These are phyloP conservation scores for Petaurus breviceps DNA, from an alignment of 2,113 vertebrate species.

Conservation along the genomic window DNA sequence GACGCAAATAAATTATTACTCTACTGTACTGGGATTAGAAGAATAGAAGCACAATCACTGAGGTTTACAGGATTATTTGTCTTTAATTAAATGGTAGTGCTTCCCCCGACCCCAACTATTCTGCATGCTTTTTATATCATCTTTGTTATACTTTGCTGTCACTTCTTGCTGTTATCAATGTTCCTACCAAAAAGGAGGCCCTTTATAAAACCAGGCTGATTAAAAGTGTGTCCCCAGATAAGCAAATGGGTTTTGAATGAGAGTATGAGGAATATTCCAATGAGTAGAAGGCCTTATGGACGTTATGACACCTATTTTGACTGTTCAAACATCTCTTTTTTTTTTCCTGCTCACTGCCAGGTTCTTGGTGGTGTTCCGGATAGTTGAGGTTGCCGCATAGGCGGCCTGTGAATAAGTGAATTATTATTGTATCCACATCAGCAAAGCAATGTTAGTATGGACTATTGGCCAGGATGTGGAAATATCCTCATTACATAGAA, in stretches of 20 bases:
- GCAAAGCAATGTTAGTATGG: slow-evolving; percentile 1
- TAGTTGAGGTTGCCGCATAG: background rate
- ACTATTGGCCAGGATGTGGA: background rate
- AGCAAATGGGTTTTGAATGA: background rate
- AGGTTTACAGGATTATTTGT: background rate
- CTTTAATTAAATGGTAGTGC: background rate
- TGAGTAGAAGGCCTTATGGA: background rate
- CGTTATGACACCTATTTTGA: background rate
- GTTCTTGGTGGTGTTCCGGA: background rate
- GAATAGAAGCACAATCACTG: background rate
- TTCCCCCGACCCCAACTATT: background rate
- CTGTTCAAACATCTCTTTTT: background rate
- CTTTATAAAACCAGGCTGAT: background rate
- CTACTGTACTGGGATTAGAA: background rate
- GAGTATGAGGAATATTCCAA: background rate
- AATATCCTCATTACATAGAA: slow-evolving; percentile 1
- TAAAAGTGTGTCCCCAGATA: background rate
- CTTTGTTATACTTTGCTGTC: background rate
- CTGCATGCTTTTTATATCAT: background rate
- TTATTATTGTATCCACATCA: background rate
- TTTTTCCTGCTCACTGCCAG: background rate
- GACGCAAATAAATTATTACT: background rate
- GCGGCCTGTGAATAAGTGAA: background rate
- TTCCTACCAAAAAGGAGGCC: background rate
- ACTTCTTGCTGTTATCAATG: background rate